A percentile compares a stretch with the other conserved stretches of the same genome.
Evolutionary conservation across 2,797 vertebrate species (phyloP).

Genomic region (Sebastes trivittatus): DNA sequence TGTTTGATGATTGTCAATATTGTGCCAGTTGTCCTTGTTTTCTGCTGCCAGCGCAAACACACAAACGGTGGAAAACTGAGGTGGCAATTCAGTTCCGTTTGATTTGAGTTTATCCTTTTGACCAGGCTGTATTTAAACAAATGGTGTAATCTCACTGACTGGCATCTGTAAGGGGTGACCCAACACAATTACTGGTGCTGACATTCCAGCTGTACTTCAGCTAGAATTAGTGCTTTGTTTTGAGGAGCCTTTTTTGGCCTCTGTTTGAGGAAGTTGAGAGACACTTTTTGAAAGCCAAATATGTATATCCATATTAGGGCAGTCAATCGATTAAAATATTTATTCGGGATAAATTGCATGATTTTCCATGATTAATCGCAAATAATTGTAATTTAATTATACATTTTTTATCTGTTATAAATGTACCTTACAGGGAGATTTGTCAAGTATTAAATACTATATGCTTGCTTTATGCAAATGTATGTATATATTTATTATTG

Average conservation of each 20-base stretch:
- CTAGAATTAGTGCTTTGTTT: background rate
- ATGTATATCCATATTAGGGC: background rate
- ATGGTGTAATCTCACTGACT: constrained; percentile 63
- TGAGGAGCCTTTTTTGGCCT: constrained; percentile 7
- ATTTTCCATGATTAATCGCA: too few relatives aligned
- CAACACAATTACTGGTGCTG: constrained; percentile 28
- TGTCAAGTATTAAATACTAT: too few relatives aligned
- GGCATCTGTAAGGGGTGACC: constrained; percentile 57
- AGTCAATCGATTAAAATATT: too few relatives aligned
- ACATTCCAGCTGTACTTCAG: constrained; percentile 27
- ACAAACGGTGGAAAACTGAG: constrained; percentile 47
- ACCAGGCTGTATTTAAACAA: constrained; percentile 73
- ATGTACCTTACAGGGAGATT: too few relatives aligned
- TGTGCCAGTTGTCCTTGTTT: constrained; percentile 74
- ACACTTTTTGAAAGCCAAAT: constrained; percentile 2
- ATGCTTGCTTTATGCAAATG: too few relatives aligned
- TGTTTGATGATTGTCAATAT: constrained; percentile 76
- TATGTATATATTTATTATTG: too few relatives aligned
- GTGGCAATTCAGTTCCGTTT: constrained; percentile 56
- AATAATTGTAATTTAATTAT: fast-evolving
- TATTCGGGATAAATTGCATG: too few relatives aligned
- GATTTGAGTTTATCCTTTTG: constrained; percentile 75
- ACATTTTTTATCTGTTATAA: too few relatives aligned
- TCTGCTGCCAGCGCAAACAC: constrained; percentile 67
- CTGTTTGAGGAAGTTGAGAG: constrained; percentile 16